Evolutionary conservation across 1,140 invertebrate genomes (phyloP), one percentile per base, ranked within the genome.

Genomic region (Ectropis grisescens): DNA sequence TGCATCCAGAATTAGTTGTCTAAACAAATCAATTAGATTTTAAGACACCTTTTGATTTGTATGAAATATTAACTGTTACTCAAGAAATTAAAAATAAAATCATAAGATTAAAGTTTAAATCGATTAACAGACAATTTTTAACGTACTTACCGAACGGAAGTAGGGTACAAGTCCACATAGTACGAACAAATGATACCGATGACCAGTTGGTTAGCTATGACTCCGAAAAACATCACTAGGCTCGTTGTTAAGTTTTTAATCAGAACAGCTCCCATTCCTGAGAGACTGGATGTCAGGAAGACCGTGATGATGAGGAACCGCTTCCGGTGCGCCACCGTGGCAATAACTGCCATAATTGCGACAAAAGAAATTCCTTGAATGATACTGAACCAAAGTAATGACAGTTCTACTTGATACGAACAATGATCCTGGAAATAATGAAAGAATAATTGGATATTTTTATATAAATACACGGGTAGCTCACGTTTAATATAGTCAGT

Each of bases 141-240:
- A n/a, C n/a, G n/a, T 26, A 24, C 41, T 41, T 24, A 54, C 50
- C 46, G 22, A 19, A 39, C 42, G 11, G 41, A 49, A 1, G 46
- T 46, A 0, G 50, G 50, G 37, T 48, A 49, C 13, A 54, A 19
- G 14, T 54, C 46, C 13, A 49, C 38, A 14, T 42, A 48, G 13
- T 54, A 54, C 1, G 47, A 35, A 22, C 37, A 50, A 16, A 50
- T 29, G 2, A 48, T 33, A 1, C 47, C 51, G 15, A 54, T 41
- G n/a, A 36, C 28, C 1, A 54, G n/a, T 7, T 32, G 37, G 11
- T 33, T 41, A 2, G 25, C 4, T 11, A 41, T 14, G 0, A 52
- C 13, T 1, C 41, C 42, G 1, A 50, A 33, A 29, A 50, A 50
- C 41, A 50, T 32, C 13, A 44, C 23, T 19, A 51, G 46, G 8